Base-by-base conservation (phyloP, 2,797 vertebrate genomes). In the Cynodonichthys magdalenae region DNA sequence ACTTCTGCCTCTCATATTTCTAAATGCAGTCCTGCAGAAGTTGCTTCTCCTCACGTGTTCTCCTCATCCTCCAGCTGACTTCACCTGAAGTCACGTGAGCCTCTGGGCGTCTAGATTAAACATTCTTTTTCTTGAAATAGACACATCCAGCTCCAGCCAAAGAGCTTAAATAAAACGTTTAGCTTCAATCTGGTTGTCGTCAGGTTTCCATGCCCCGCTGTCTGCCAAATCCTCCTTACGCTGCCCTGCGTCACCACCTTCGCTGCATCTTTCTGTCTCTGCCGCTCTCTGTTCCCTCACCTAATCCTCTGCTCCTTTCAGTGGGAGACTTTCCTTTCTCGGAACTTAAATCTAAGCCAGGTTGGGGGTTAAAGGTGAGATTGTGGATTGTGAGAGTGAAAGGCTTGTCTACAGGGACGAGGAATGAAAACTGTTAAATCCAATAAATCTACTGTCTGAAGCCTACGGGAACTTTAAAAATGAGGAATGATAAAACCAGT, bases 201-300 rank as follows among this genome's bases (percentile, higher is more conserved):
- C 17, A 47, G 71, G 74, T 87, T 77, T 83, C 67, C 59, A 61
- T 74, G n/a, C 64, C 28, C 67, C 14, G 34, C 31, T 45, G 59
- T 64, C 61, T 66, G 74, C 77, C 77, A 84, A 86, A 89, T 87
- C 84, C 84, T 81, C 65, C 75, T 82, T 72, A 82, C 19, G n/a
- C 17, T 18, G 51, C 52, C 63, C 58, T 36, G 70, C 49, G 49
- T 66, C 70, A 52, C 44, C 59, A 57, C 54, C 69, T 52, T 45
- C n/a, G 17, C 60, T 9, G 4, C 42, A 14, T 12, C 29, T 49
- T 34, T 31, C 24, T 54, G 15, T 17, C 52, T 55, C 36, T 11
- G 5, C 28, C 60, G 52, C 19, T 52, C 49, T 53, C 60, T 75
- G 12, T 15, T 48, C 39, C 49, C 59, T 15, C n/a, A 27, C 66